A percentile compares a stretch with the other conserved stretches of the same genome.
These are phyloP conservation scores for Solenodon paradoxus DNA, from an alignment of 2,113 vertebrate species.

Conservation along the genomic window DNA sequence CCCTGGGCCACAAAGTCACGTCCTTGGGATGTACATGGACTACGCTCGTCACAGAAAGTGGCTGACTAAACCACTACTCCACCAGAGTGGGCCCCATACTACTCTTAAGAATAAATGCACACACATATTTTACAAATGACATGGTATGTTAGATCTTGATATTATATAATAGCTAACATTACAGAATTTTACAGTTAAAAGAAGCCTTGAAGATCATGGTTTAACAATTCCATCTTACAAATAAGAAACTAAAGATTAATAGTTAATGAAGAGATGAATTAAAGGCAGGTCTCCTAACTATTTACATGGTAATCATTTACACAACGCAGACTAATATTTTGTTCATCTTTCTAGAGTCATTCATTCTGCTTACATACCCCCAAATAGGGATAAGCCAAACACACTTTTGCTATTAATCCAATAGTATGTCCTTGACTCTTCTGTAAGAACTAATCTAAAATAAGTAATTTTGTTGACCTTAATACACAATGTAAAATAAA, in stretches of 20 bases:
- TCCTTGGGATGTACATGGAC: too few relatives aligned
- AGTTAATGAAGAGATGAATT: conserved; percentile 1
- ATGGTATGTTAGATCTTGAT: background rate
- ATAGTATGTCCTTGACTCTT: background rate
- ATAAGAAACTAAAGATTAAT: background rate
- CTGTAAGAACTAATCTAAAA: background rate
- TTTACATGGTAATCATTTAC: background rate
- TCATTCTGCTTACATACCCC: background rate
- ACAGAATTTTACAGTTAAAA: conserved; percentile 11
- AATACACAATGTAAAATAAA: background rate
- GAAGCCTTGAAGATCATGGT: background rate
- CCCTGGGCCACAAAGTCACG: too few relatives aligned
- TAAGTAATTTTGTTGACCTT: background rate
- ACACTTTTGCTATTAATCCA: background rate
- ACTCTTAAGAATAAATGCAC: background rate
- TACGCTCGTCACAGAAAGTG: too few relatives aligned
- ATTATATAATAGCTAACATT: background rate
- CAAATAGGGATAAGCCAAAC: background rate
- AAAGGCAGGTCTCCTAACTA: background rate
- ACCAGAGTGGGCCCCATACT: too few relatives aligned
- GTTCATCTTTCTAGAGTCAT: background rate
- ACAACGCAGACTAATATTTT: background rate
- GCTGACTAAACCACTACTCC: too few relatives aligned
- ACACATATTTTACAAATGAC: conserved; percentile 9
- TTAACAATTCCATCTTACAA: conserved; percentile 21